Evolutionary conservation across 2,113 vertebrate genomes (phyloP).

Genomic region (Sakesphorus luctuosus): DNA sequence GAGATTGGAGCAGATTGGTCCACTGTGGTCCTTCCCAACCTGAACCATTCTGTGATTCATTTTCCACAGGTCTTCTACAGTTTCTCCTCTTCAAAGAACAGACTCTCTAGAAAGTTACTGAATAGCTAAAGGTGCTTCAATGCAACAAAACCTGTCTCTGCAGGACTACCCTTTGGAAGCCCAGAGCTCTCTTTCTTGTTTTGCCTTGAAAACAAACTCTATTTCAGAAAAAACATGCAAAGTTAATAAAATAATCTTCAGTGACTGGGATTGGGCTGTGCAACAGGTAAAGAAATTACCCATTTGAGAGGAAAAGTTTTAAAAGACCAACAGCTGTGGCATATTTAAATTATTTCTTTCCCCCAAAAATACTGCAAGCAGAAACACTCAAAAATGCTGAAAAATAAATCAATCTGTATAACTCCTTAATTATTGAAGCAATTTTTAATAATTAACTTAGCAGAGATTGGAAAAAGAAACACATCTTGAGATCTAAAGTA

Average conservation of each 20-base stretch:
- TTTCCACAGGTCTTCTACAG: background rate
- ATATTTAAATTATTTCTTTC: background rate
- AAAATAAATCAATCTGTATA: conserved; percentile 57
- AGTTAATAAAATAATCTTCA: background rate
- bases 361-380: background rate
- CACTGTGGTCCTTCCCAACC: background rate
- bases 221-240: background rate
- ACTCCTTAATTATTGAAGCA: conserved; percentile 57
- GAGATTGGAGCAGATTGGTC: background rate
- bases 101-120: background rate
- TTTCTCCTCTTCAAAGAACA: background rate
- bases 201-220: background rate
- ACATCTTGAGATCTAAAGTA: conserved; percentile 24
- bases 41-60: background rate
- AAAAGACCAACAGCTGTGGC: background rate
- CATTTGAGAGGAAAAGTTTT: background rate
- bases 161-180: background rate
- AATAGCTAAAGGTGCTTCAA: background rate
- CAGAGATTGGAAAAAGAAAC: background rate
- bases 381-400: conserved; percentile 50
- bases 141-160: background rate
- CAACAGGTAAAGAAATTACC: background rate
- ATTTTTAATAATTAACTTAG: conserved; percentile 65
- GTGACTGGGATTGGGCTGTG: background rate
- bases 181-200: background rate